phyloP scores from a whole-genome alignment of 2,113 vertebrate species.

The Stercorarius parasiticus region DNA sequence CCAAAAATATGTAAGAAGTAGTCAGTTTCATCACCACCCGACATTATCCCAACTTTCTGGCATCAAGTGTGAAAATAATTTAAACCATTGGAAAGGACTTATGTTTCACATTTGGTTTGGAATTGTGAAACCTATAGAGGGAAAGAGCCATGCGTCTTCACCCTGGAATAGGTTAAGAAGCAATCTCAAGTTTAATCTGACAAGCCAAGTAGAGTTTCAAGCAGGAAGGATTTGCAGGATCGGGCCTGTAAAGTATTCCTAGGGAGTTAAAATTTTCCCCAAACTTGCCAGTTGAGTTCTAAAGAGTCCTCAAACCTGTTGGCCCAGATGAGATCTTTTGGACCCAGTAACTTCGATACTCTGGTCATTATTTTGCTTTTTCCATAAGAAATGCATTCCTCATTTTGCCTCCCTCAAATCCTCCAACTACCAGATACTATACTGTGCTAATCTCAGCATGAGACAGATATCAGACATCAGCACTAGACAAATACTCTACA shows the following conservation, averaged over 20 bases:
- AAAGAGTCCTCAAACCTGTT: not conserved
- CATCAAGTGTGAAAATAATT: conserved; percentile 34
- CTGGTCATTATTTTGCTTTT: not conserved
- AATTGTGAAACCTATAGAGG: conserved; percentile 8
- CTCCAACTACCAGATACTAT: not conserved
- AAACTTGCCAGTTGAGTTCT: not conserved
- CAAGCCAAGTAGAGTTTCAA: not conserved
- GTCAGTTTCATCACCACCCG: conserved; percentile 36
- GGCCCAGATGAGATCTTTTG: not conserved
- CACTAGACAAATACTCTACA: not conserved
- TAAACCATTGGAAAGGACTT: conserved; percentile 37
- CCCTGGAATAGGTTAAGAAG: conserved; percentile 22
- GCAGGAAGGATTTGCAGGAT: conserved; percentile 12
- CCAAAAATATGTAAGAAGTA: conserved; percentile 40
- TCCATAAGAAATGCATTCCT: not conserved
- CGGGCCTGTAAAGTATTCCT: not conserved
- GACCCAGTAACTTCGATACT: not conserved
- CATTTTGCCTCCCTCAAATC: not conserved
- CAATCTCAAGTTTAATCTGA: conserved; percentile 32
- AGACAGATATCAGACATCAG: not conserved
- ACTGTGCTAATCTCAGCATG: not conserved
- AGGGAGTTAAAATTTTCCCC: not conserved
- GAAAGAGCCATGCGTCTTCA: not conserved
- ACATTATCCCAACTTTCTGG: conserved; percentile 41
- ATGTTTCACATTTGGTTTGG: conserved; percentile 27